phyloP scores from a whole-genome alignment of 2,797 vertebrate species.

The Crocidura indochinensis region DNA sequence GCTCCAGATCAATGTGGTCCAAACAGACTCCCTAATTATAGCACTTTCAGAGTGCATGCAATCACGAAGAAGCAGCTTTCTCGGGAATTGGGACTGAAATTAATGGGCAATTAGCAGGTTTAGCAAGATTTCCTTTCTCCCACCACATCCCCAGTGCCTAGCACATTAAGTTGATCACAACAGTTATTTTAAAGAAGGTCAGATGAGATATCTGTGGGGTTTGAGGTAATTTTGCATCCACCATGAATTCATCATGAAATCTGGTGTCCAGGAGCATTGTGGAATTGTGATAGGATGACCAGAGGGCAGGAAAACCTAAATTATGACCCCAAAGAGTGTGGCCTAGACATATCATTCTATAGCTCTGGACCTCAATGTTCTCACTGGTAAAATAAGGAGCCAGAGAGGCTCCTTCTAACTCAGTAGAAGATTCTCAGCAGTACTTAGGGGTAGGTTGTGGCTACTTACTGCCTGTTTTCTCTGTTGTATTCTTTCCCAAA shows the following conservation, averaged over 20 bases:
- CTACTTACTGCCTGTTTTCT: neutral
- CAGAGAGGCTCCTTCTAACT: neutral
- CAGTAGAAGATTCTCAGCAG: neutral
- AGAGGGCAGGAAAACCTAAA: neutral
- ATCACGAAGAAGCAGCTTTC: constrained; percentile 60
- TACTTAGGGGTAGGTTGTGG: neutral
- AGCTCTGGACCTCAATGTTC: constrained; percentile 23
- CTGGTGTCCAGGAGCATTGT: neutral
- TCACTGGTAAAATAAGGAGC: constrained; percentile 12
- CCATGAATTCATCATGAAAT: neutral
- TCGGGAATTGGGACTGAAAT: constrained; percentile 66
- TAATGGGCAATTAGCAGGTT: constrained; percentile 72
- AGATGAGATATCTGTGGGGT: neutral
- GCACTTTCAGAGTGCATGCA: constrained; percentile 27
- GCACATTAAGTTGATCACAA: constrained; percentile 55
- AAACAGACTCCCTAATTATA: constrained; percentile 70
- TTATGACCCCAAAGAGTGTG: neutral
- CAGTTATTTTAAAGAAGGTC: constrained; percentile 68
- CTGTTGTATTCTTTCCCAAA: neutral
- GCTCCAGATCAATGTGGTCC: constrained; percentile 57
- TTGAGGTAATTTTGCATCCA: neutral
- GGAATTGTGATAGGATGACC: neutral
- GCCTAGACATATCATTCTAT: neutral
- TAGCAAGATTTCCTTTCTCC: constrained; percentile 53
- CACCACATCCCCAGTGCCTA: neutral